phyloP scores from a whole-genome alignment of 1,140 invertebrate species.

The Teleopsis dalmanni region DNA sequence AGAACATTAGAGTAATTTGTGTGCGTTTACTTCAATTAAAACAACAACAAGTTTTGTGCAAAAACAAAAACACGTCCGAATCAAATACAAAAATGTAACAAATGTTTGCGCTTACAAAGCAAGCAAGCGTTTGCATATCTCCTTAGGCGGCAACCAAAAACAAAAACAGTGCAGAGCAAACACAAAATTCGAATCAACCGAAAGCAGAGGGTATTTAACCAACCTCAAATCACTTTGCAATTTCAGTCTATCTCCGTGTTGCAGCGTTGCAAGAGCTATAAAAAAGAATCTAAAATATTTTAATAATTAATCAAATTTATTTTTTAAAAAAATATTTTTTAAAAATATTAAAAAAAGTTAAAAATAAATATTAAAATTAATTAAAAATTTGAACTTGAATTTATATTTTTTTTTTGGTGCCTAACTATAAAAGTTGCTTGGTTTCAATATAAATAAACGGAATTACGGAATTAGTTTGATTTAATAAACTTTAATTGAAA shows the following conservation, averaged over 20 bases:
- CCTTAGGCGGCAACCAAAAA: neutral
- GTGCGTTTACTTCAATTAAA: too few relatives aligned
- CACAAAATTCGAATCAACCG: slow-evolving; percentile 26
- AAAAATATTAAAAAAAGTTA: too few relatives aligned
- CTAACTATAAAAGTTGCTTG: too few relatives aligned
- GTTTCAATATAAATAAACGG: neutral
- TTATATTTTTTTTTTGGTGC: too few relatives aligned
- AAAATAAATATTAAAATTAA: neutral
- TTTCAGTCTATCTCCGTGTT: slow-evolving; percentile 45
- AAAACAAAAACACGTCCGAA: too few relatives aligned
- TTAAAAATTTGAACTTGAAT: slow-evolving; percentile 10
- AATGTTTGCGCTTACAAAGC: too few relatives aligned
- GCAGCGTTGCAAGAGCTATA: slow-evolving; percentile 42
- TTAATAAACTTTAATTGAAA: too few relatives aligned
- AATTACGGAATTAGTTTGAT: neutral
- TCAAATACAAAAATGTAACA: too few relatives aligned
- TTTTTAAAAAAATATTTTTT: neutral
- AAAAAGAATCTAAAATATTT: slow-evolving; percentile 14
- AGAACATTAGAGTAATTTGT: too few relatives aligned
- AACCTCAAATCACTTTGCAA: slow-evolving; percentile 45
- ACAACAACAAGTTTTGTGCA: too few relatives aligned
- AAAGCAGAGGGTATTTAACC: slow-evolving; percentile 45
- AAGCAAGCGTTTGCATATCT: slow-evolving; percentile 1
- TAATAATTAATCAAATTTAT: neutral
- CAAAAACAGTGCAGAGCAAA: slow-evolving; percentile 14